Evolutionary conservation across 2,888 invertebrate species (phyloP), one percentile per base, ranked within the genome.

Genomic region (Oxycera nigricornis): DNA sequence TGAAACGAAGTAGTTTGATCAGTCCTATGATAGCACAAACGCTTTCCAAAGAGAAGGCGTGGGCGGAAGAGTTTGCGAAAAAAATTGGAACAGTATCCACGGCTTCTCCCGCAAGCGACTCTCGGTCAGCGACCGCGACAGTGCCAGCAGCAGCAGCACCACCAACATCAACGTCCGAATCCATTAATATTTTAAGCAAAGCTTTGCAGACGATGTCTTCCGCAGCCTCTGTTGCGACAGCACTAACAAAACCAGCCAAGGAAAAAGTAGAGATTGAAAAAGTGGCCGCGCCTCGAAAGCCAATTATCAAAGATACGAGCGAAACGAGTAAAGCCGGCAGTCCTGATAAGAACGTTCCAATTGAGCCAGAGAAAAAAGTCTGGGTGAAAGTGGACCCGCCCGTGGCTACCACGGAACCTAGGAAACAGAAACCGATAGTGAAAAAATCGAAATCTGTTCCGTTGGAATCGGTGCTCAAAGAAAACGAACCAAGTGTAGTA

Each of bases 1-100:
- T 72, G n/a, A 76, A 72, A 41, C 73, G 76, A 17, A 75, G 46
- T 46, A 67, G 35, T 70, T 17, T 70, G n/a, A 22, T 17, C 24
- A 7, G 41, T 2, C 70, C 55, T 2, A 6, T 14, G 2, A 26
- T 35, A n/a, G 72, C 20, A 31, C 67, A 65, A 50, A 72, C 31
- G 26, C n/a, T 59, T 28, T 1, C 52, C 3, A 73, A 75, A 31
- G 77, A 79, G 14, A 78, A 78, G 22, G 75, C 77, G 2, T 79
- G 79, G 79, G 78, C 77, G 2, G 78, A 79, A 6, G 79, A 79
- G 50, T 73, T 79, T 1, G 78, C 77, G 1, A 79, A 77, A 39
- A 78, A 79, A 46, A 73, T 79, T 6, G 70, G 76, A 61, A 61
- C 30, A 17, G 61, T 17, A 6, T 61, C 61, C 2, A 17, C 61